Evolutionary conservation across 2,113 vertebrate species (phyloP), one percentile per base, ranked within the genome.

Genomic region (Cryptomyrus ogoouensis): DNA sequence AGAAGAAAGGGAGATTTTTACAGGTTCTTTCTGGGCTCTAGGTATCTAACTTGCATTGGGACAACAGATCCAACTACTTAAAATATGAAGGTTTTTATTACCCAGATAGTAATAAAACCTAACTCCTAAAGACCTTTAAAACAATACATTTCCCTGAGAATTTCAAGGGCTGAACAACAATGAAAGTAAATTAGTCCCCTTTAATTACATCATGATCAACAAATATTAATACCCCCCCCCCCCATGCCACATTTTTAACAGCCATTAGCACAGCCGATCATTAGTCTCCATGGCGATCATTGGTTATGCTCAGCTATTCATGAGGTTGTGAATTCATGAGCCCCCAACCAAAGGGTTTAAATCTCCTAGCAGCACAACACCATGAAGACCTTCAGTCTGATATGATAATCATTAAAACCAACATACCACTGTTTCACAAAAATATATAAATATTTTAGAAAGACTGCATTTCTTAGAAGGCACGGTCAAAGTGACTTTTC

Each of bases 121-220:
- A 84, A 39, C 35, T 80, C 39, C n/a, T 74, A 84, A 17, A 52
- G 52, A 52, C 49, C 27, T 84, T 31, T 56, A 88, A 87, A 52
- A 93, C 83, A 91, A 39, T 46, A 93, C 91, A 93, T 90, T 91
- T 95, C 95, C 95, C 95, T 95, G 95, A 96, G 95, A 93, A 94
- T 93, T 93, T 91, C 88, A 90, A 92, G 91, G 90, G 66, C 44
- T n/a, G 44, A 84, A 84, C 44, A 50, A 70, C 19, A 46, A 80
- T 31, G 85, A 85, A 91, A 92, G 93, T 92, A 91, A 91, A 91
- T 93, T 92, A 94, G 93, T 93, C 92, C 91, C 90, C 90, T 91
- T 35, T 31, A 15, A 21, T 77, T n/a, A 87, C 35, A 49, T 53
- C 10, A 74, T 12, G 42, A 70, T 9, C 4, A 47, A 31, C 35